These are phyloP conservation scores for Philopotamus ludificatus DNA, from an alignment of 1,140 invertebrate genomes.

Conservation along the genomic window DNA sequence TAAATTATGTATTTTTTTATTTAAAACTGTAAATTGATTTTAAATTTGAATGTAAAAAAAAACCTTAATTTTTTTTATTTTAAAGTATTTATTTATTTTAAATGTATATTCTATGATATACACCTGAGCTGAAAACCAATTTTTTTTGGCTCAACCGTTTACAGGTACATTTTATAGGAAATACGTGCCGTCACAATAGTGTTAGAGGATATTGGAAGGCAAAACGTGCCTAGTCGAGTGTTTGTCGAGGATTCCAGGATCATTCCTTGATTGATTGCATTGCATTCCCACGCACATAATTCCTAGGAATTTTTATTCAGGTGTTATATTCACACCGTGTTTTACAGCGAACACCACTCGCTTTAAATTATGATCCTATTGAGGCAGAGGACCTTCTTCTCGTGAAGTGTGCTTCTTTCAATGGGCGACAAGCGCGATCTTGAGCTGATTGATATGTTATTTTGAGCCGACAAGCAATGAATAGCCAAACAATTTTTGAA, in stretches of 20 bases:
- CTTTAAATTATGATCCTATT: not conserved
- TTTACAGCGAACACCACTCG: conserved; percentile 13
- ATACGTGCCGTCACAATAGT: conserved; percentile 18
- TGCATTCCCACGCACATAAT: conserved; percentile 8
- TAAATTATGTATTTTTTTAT: no score
- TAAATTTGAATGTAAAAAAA: no score
- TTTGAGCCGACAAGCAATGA: no score
- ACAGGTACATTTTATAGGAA: conserved; percentile 24
- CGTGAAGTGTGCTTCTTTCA: not conserved
- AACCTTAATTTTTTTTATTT: no score
- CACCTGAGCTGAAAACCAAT: not conserved
- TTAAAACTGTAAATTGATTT: no score
- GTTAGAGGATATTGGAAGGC: conserved; percentile 4
- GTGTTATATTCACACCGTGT: conserved; percentile 17
- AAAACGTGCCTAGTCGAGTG: conserved; percentile 8
- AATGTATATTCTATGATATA: no score
- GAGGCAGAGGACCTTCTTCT: not conserved
- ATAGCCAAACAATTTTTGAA: no score
- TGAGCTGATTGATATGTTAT: no score
- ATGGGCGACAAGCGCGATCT: not conserved
- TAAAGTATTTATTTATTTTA: no score
- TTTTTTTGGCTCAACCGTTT: not conserved
- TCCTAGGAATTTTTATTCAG: not conserved
- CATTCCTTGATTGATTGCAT: no score
- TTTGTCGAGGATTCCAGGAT: not conserved